phyloP scores from a whole-genome alignment of 2,888 invertebrate genomes.

The Atherix ibis region DNA sequence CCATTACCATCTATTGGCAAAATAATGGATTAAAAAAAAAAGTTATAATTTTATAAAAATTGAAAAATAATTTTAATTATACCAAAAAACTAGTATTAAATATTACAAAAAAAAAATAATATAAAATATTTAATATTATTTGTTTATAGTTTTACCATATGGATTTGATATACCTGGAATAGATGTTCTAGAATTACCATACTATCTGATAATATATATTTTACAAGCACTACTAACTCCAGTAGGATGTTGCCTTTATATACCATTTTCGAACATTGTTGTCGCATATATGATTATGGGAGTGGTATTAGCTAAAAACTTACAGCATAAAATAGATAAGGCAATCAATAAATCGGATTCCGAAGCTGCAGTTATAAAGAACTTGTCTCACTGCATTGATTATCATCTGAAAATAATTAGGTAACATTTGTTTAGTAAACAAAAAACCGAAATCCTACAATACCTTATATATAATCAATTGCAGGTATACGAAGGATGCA shows the following conservation, averaged over 20 bases:
- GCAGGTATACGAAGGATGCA: neutral
- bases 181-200: neutral
- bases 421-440: neutral
- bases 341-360: neutral
- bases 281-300: constrained; percentile 2
- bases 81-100: too few relatives aligned
- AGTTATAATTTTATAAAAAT: too few relatives aligned
- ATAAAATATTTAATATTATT: neutral
- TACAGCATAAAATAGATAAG: neutral
- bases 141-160: neutral
- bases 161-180: neutral
- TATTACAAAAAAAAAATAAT: too few relatives aligned
- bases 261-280: constrained; percentile 1
- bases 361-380: neutral
- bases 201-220: constrained; percentile 2
- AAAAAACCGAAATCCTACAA: neutral
- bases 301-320: neutral
- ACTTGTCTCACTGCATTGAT: neutral
- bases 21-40: too few relatives aligned
- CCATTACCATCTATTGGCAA: too few relatives aligned
- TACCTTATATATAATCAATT: neutral
- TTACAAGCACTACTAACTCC: neutral
- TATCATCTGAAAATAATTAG: constrained; percentile 1
- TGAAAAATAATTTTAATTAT: too few relatives aligned
- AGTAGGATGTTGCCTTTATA: constrained; percentile 4